Percentiles rank a stretch among this genome's conserved stretches.
Evolutionary conservation across 2,888 invertebrate species (phyloP).

Genomic region (Morpho deidamia): DNA sequence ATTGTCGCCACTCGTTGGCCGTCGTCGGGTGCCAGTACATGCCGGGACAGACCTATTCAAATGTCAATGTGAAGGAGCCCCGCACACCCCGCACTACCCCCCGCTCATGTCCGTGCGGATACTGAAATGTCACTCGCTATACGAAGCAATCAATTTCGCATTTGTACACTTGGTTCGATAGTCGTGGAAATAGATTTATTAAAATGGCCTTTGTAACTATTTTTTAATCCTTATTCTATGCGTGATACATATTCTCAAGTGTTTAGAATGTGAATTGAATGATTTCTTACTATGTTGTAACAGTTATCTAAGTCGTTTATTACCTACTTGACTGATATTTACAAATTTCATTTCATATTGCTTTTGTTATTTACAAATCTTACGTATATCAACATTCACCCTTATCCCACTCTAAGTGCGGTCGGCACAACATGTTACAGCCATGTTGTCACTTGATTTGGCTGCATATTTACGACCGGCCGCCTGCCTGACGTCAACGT

Average conservation of each 20-base stretch:
- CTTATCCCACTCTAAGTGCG: no score
- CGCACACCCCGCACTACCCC: conserved; percentile 34
- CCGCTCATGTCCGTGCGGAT: conserved; percentile 36
- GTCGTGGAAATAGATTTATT: conserved; percentile 65
- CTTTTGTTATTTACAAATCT: no score
- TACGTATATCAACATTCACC: no score
- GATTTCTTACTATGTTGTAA: no score
- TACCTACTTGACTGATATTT: no score
- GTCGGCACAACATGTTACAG: no score
- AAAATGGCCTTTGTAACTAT: conserved; percentile 36
- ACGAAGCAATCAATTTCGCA: conserved; percentile 77
- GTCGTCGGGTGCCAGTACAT: conserved; percentile 72
- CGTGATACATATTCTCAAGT: conserved; percentile 1
- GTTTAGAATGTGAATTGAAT: no score
- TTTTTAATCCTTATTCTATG: conserved; percentile 23
- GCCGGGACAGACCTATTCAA: conserved; percentile 75
- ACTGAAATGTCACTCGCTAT: conserved; percentile 75
- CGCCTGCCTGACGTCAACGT: no score
- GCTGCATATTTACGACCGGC: no score
- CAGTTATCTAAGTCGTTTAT: no score
- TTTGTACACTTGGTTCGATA: conserved; percentile 70
- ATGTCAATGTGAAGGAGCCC: conserved; percentile 66
- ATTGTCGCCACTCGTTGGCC: conserved; percentile 72
- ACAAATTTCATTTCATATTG: no score
- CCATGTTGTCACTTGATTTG: no score